Evolutionary conservation across 2,888 invertebrate genomes (phyloP).

Genomic region (Xylota sylvarum): DNA sequence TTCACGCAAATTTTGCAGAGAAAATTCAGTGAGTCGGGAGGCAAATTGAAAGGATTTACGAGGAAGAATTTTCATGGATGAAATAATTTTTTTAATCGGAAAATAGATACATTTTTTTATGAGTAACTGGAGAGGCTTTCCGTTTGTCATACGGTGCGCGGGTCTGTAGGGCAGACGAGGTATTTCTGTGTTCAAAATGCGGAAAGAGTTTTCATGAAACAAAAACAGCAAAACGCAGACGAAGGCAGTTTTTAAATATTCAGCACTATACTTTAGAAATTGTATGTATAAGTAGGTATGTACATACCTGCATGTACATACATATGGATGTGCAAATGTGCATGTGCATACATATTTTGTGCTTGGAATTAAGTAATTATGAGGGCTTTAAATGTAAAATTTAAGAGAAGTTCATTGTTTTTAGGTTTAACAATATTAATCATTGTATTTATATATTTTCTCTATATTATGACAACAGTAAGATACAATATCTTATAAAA

Average conservation of each 20-base stretch:
- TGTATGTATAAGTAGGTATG: background rate
- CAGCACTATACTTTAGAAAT: background rate
- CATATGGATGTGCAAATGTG: too few relatives aligned
- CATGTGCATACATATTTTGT: background rate
- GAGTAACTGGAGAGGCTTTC: slow-evolving; percentile 63
- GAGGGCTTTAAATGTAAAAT: slow-evolving; percentile 2
- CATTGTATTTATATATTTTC: too few relatives aligned
- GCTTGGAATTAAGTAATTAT: slow-evolving; percentile 3
- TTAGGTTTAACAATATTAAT: too few relatives aligned
- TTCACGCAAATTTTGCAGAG: slow-evolving; percentile 54
- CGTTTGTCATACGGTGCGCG: slow-evolving; percentile 26
- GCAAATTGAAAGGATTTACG: slow-evolving; percentile 75
- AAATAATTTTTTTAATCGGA: slow-evolving; percentile 80
- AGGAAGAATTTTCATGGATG: slow-evolving; percentile 79
- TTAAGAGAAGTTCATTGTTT: background rate
- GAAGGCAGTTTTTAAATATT: background rate
- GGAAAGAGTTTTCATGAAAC: slow-evolving; percentile 56
- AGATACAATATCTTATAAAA: too few relatives aligned
- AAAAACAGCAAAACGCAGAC: slow-evolving; percentile 51
- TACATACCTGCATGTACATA: too few relatives aligned
- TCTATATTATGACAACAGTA: too few relatives aligned
- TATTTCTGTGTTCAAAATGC: slow-evolving; percentile 63
- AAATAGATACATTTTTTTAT: slow-evolving; percentile 72
- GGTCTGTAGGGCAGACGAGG: slow-evolving; percentile 12
- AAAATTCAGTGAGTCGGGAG: slow-evolving; percentile 63